Base-by-base conservation (phyloP, 2,797 vertebrate genomes). In the Natrix natrix region DNA sequence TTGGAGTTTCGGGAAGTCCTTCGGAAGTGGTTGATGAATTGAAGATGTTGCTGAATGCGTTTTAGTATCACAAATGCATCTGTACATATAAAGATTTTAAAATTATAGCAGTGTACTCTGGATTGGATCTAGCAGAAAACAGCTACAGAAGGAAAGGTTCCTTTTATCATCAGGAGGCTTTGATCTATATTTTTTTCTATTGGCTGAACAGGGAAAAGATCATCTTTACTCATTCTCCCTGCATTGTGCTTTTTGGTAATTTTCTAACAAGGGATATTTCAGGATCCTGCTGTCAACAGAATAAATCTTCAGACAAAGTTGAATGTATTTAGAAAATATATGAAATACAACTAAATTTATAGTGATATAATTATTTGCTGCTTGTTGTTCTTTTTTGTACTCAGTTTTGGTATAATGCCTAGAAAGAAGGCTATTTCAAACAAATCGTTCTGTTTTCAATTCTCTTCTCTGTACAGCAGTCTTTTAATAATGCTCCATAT, bases 401-500 rank as follows among this genome's bases (percentile, higher is more conserved):
- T 93, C 37, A 52, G 93, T 96, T 95, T 96, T 96, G 83, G 91
- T 94, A 87, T 92, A 7, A 91, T 95, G 87, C 78, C 93, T 97
- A 94, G 95, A 96, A 91, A 91, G 95, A 96, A 93, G 87, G 20
- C 89, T 94, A 17, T 69, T 97, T 96, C 0, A 28, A 94, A 94
- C 94, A 8, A 57, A 56, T 90, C 83, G 91, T 93, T 94, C 6
- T 95, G 91, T 95, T 93, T 95, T 95, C 94, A 94, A n/a, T 95
- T 92, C 86, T 95, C 59, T 69, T 96, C 94, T 96, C 94, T 96
- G 94, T 88, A 93, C 93, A 92, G 93, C 26, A 89, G 95, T 91
- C 63, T 91, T 96, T 97, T 95, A 91, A 91, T 90, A 91, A 93
- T 96, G 90, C 93, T 96, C 94, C 96, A 92, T 97, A 95, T 97